phyloP scores from a whole-genome alignment of 2,888 invertebrate species.

The Drosophila birchii region DNA sequence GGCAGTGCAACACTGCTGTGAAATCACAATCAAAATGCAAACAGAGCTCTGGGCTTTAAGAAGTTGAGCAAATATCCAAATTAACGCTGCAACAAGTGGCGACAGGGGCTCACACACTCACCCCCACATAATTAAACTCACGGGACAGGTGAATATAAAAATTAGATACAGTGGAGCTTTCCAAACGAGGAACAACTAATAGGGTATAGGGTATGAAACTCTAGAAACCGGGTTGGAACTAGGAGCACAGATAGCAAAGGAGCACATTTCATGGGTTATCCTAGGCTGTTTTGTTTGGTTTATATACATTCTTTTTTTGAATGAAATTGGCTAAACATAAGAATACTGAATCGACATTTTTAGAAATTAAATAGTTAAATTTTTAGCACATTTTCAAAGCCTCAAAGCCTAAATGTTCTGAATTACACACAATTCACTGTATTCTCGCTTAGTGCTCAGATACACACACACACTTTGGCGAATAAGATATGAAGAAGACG shows the following conservation, averaged over 20 bases:
- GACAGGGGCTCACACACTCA: conserved; percentile 37
- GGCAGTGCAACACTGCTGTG: conserved; percentile 6
- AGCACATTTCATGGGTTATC: too few relatives aligned
- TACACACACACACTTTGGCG: conserved; percentile 5
- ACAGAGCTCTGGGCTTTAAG: conserved; percentile 59
- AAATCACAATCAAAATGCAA: conserved; percentile 69
- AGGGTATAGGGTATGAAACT: too few relatives aligned
- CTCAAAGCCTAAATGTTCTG: background rate
- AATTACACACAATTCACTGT: conserved; percentile 5
- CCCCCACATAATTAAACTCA: conserved; percentile 19
- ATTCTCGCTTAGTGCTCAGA: background rate
- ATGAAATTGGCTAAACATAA: too few relatives aligned
- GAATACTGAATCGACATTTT: too few relatives aligned
- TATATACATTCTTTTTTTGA: too few relatives aligned
- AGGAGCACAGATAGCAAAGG: too few relatives aligned
- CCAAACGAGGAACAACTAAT: background rate
- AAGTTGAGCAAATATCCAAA: conserved; percentile 68
- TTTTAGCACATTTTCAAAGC: background rate
- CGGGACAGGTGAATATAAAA: conserved; percentile 19
- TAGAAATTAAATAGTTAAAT: too few relatives aligned
- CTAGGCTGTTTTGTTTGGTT: too few relatives aligned
- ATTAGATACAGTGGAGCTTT: background rate
- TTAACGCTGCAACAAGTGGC: conserved; percentile 54
- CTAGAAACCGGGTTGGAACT: too few relatives aligned
- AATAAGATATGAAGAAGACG: conserved; percentile 68